Conservation (phyloP, 2,113 vertebrate genomes). For the Phalacrocorax aristotelis region DNA sequence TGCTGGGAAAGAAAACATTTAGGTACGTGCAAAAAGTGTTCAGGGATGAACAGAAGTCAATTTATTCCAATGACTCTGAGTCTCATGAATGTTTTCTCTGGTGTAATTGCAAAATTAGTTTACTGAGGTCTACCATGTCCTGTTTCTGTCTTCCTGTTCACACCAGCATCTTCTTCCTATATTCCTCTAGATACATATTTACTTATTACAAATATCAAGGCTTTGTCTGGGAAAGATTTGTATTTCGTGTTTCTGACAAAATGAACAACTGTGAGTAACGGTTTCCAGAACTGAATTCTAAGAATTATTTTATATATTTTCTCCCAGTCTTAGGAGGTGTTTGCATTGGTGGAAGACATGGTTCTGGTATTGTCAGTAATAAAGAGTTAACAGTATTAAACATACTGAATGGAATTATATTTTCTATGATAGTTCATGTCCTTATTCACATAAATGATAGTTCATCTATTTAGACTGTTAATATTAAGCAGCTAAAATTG, state of each 20-base stretch:
- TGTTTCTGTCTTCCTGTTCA: not conserved
- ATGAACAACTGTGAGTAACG: not conserved
- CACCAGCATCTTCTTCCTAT: not conserved
- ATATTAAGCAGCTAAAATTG: not conserved
- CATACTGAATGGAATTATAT: not conserved
- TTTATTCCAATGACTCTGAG: not conserved
- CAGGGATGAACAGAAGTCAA: not conserved
- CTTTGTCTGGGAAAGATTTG: not conserved
- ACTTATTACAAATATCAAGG: not conserved
- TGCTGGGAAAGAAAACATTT: not conserved
- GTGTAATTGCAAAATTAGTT: not conserved
- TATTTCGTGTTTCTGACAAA: not conserved
- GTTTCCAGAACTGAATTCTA: not conserved
- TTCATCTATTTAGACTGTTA: not conserved
- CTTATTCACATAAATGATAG: not conserved
- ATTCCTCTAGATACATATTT: not conserved
- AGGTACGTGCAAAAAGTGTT: not conserved
- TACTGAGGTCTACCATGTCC: not conserved
- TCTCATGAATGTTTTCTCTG: not conserved
- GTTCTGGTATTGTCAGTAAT: not conserved
- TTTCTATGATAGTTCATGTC: not conserved
- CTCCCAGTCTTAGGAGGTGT: not conserved
- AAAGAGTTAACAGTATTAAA: not conserved
- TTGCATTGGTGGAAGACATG: not conserved
- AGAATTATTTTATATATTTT: not conserved